Base-by-base conservation (phyloP, 2,113 vertebrate species). In the Cariama cristata region DNA sequence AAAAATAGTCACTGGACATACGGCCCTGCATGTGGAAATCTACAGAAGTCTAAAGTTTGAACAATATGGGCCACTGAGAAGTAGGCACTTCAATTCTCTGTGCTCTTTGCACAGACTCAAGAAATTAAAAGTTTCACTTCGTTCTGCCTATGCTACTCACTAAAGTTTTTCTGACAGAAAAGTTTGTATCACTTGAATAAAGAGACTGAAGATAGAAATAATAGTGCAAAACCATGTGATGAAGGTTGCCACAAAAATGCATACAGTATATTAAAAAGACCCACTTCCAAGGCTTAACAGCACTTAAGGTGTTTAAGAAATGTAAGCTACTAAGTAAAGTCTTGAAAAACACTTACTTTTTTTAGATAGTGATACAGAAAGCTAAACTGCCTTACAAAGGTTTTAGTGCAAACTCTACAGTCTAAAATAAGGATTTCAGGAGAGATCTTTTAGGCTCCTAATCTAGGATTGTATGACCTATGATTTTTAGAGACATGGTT, bases 351-450 rank as follows among this genome's bases (percentile, higher is more conserved):
- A 44, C 15, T 38, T 53, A 19, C 2, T 77, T 87, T 72, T 6
- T 63, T 20, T 73, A 52, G 49, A 40, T 38, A 17, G 18, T 44
- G 10, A 16, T 69, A 56, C 2, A 22, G 21, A 64, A 82, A 73
- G 3, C 8, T 33, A 77, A 49, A 23, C 4, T 47, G 6, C 6
- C 9, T 77, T 66, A 45, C 14, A 55, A 2, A 0, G 3, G 2
- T 23, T 1, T 53, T 73, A 47, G 5, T 55, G 22, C 3, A 73
- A 73, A 77, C 0, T 66, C 17, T 72, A 9, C 8, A 38, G 22
- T 55, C 24, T 35, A 73, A 88, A 79, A 55, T 56, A 38, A 47
- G 9, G 26, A 67, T 55, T 73, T 59, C 55, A 62, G 19, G 33
- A 69, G 10, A 7, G 10, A 42, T 40, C 6, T 67, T 74, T 71